phyloP scores from a whole-genome alignment of 1,140 invertebrate species.

The Charaxes varanes region DNA sequence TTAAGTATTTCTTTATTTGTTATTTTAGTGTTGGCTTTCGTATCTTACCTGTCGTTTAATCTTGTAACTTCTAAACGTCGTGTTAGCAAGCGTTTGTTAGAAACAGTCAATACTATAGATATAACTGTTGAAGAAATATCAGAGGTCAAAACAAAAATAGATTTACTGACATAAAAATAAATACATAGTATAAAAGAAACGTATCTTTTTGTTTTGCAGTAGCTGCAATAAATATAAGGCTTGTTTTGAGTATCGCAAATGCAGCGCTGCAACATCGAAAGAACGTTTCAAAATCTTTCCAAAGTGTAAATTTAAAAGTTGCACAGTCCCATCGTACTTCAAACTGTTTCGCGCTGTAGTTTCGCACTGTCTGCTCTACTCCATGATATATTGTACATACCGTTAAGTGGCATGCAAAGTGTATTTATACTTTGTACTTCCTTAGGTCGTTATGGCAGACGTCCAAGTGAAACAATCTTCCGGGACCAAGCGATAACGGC shows the following conservation, averaged over 20 bases:
- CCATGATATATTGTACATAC: constrained; percentile 55
- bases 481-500: constrained; percentile 49
- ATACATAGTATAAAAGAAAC: too few species aligned
- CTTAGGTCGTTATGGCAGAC: constrained; percentile 65
- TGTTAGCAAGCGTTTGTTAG: too few species aligned
- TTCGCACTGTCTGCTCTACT: constrained; percentile 39
- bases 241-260: constrained; percentile 10
- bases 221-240: too few species aligned
- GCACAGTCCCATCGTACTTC: constrained; percentile 31
- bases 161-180: too few species aligned
- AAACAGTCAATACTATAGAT: too few species aligned
- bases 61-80: too few species aligned
- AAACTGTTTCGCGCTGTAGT: constrained; percentile 38
- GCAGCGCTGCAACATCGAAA: constrained; percentile 5
- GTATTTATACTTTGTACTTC: constrained; percentile 70
- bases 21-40: too few species aligned
- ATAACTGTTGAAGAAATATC: too few species aligned
- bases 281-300: constrained; percentile 15
- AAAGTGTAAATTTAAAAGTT: constrained; percentile 25
- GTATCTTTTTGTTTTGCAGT: too few species aligned
- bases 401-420: constrained; percentile 71
- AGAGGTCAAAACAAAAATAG: too few species aligned
- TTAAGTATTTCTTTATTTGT: too few species aligned
- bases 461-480: constrained; percentile 70
- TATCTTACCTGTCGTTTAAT: too few species aligned